Conservation (phyloP, 2,113 vertebrate genomes). For the Otus sunia region DNA sequence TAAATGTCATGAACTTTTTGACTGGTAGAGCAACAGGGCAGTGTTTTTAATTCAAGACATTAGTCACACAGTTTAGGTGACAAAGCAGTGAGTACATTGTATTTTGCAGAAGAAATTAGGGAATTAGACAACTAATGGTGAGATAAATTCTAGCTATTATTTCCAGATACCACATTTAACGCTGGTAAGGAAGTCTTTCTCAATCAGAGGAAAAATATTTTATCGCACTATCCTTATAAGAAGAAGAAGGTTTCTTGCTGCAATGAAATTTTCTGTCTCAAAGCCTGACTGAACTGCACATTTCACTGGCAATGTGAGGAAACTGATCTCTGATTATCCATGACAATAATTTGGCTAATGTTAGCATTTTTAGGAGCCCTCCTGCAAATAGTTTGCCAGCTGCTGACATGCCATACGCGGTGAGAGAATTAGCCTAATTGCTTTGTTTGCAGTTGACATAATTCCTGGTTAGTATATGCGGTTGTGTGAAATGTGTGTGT, state of each 20-base stretch:
- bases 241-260: background rate
- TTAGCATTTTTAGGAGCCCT: constrained; percentile 14
- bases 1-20: background rate
- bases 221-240: background rate
- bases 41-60: background rate
- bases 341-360: constrained; percentile 55
- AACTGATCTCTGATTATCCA: constrained; percentile 31
- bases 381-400: constrained; percentile 32
- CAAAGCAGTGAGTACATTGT: background rate
- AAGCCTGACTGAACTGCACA: background rate
- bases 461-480: background rate
- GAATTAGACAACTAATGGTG: background rate
- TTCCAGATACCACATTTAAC: background rate
- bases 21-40: background rate
- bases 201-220: background rate
- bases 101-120: background rate
- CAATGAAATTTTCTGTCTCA: background rate
- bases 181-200: background rate
- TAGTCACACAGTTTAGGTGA: background rate
- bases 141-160: background rate
- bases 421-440: constrained; percentile 51
- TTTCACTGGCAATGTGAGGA: background rate
- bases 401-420: constrained; percentile 17
- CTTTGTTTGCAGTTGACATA: constrained; percentile 36
- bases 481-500: background rate